Base-by-base conservation (phyloP, 2,113 vertebrate genomes). In the Tapirus terrestris region DNA sequence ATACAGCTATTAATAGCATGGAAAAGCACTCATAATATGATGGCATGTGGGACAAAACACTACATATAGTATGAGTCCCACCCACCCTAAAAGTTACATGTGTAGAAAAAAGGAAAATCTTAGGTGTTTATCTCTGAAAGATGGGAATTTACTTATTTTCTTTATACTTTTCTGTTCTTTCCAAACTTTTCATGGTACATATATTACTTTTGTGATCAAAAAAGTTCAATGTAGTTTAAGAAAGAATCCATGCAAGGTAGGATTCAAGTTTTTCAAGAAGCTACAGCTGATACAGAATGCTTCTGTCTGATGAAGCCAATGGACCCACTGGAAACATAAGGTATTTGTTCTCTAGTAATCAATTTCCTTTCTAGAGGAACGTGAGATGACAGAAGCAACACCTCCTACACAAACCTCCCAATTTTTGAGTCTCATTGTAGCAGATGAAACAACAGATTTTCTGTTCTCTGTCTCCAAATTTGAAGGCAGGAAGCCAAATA, bases 401-500 rank as follows among this genome's bases (percentile, higher is more conserved):
- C 67, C 43, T 96, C 92, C 97, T 82, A 95, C 90, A 85, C 72
- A 96, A 94, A 63, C 23, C 60, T 92, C 91, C 84, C 65, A 81
- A 79, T 31, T 95, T 94, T 94, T 92, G 29, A 65, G 81, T 90
- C 67, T 96, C 80, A 90, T 16, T 96, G 63, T 94, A 97, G 93
- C 76, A 98, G 70, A 91, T 86, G 89, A 95, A 97, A 97, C 68
- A 97, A 94, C 84, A 94, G 63, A 97, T 94, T 73, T 91, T 92
- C 94, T 96, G 29, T 96, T 93, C 91, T 96, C 43, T 18, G 58
- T 90, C 87, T 72, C 73, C 77, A 96, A 90, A 95, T 94, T 75
- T 81, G 92, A 96, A 39, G 72, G 58, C 56, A 94, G 56, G 75
- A 94, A 81, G 87, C 83, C 94, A 97, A 96, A 29, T 89, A 91